Base-by-base conservation (phyloP, 2,888 invertebrate species). In the Sinopyrophorus schimmeli region DNA sequence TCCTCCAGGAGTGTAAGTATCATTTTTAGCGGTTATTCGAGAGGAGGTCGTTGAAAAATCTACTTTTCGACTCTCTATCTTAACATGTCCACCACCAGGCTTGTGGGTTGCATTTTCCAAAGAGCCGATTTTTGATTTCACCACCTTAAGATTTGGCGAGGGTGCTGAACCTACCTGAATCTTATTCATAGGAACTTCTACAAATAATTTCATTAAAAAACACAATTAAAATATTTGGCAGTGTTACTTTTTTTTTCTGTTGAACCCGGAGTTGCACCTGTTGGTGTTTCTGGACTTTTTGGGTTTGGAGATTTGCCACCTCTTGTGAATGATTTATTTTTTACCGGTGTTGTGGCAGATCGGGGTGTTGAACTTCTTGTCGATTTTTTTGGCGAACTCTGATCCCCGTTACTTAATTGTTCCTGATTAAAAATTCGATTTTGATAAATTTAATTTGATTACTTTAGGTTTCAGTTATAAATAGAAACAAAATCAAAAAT, bases 51-150 rank as follows among this genome's bases (percentile, higher is more conserved):
- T 87, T 65, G 87, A 86, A 60, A 89, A 88, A 65, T 92, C 90
- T 28, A 93, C 76, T 75, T 92, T 92, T 66, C 88, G 85, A 61
- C 84, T 85, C 73, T 92, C 92, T 58, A 94, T 92, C 75, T 89
- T 92, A 11, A 93, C 80, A 64, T 91, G 84, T 38, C 92, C 92
- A 48, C 92, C 92, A 15, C 92, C 92, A 0, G 93, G 93, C 71
- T 86, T 92, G 74, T 94, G 88, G 52, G 85, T 86, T 16, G 92
- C 80, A 72, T 94, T 94, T n/a, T 90, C 86, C 70, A 94, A 74
- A 2, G 93, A 94, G 10, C 93, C 93, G 63, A 94, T 92, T 78
- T 93, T 94, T 14, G 93, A 93, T 71, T 84, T 86, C n/a, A 92
- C 89, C 55, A 87, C 83, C 76, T 93, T 94, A 64, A 92, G 79